phyloP scores from a whole-genome alignment of 2,797 vertebrate species.

The Lacerta bilineata region DNA sequence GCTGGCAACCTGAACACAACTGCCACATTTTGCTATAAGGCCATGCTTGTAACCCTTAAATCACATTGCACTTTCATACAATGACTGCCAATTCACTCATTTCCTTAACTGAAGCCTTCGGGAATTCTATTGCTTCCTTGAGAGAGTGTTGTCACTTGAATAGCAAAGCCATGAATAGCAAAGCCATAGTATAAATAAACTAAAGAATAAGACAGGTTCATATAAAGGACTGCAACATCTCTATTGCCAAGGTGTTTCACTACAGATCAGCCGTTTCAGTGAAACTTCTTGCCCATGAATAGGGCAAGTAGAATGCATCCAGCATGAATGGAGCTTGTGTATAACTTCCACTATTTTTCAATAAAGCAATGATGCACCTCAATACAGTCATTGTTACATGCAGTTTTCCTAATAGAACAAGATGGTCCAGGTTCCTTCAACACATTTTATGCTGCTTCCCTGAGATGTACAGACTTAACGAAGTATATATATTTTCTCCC shows the following conservation, averaged over 20 bases:
- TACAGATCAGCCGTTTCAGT: neutral
- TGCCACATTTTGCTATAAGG: no score
- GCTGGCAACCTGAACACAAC: no score
- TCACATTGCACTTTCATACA: conserved; percentile 32
- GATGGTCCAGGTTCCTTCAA: no score
- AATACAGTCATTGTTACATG: no score
- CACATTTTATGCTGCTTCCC: no score
- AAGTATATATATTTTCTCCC: no score
- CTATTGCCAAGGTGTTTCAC: neutral
- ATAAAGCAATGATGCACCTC: no score
- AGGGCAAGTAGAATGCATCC: no score
- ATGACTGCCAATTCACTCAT: conserved; percentile 43
- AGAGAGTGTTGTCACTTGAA: conserved; percentile 63
- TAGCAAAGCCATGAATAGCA: conserved; percentile 27
- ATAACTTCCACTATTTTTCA: no score
- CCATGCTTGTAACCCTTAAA: conserved; percentile 14
- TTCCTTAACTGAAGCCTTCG: conserved; percentile 71
- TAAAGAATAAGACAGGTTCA: conserved; percentile 17
- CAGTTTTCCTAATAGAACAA: no score
- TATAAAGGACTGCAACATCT: neutral
- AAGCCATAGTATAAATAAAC: conserved; percentile 28
- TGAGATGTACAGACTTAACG: no score
- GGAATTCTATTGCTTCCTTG: conserved; percentile 78
- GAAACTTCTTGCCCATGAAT: neutral
- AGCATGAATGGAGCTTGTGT: no score